Evolutionary conservation across 2,888 invertebrate genomes (phyloP).

Genomic region (Eilema griseolum): DNA sequence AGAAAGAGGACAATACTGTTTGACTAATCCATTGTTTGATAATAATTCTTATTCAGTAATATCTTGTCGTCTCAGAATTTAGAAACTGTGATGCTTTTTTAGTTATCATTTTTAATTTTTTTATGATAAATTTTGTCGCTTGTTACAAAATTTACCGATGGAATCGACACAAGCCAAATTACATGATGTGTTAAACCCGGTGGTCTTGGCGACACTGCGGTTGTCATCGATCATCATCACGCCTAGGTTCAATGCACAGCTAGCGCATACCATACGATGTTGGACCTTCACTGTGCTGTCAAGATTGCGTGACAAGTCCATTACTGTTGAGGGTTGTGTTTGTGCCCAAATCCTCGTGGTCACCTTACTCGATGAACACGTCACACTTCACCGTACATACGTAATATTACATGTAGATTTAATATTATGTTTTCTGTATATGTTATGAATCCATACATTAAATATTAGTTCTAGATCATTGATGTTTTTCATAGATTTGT

Average conservation of each 20-base stretch:
- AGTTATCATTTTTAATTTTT: background rate
- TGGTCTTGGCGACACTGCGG: constrained; percentile 57
- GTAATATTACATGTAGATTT: constrained; percentile 31
- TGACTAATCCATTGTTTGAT: constrained; percentile 5
- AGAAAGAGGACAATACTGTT: background rate
- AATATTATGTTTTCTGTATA: background rate
- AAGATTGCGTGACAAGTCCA: constrained; percentile 14
- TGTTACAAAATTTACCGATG: constrained; percentile 46
- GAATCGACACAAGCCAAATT: constrained; percentile 57
- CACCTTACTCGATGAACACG: constrained; percentile 37
- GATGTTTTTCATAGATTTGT: background rate
- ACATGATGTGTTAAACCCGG: constrained; percentile 49
- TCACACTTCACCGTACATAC: constrained; percentile 44
- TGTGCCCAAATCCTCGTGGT: constrained; percentile 29
- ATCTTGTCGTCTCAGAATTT: constrained; percentile 6
- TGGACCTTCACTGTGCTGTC: constrained; percentile 17
- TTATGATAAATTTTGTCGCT: constrained; percentile 16
- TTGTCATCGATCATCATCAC: constrained; percentile 65
- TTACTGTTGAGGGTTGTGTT: constrained; percentile 20
- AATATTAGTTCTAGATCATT: constrained; percentile 5
- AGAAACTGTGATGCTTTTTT: constrained; percentile 12
- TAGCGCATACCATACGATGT: constrained; percentile 56
- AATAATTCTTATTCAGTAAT: constrained; percentile 2
- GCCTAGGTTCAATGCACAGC: constrained; percentile 68
- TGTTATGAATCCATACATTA: background rate